Base-by-base conservation (phyloP, 2,888 invertebrate species). In the Acleris laterana region DNA sequence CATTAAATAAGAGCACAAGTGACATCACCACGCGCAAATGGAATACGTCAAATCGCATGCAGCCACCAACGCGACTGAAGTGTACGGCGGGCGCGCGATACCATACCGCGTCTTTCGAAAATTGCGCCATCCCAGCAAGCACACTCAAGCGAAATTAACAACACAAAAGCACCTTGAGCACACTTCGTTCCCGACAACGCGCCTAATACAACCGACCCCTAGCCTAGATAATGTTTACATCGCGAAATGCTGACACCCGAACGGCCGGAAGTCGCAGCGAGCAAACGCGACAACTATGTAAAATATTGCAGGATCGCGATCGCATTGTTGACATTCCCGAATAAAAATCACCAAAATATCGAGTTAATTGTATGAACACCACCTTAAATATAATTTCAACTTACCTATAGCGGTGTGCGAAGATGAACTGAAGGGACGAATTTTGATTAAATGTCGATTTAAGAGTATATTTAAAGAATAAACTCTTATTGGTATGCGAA, bases 401-500 rank as follows among this genome's bases (percentile, higher is more conserved):
- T 96, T 94, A 96, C 96, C 96, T 95, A 94, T 93, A 93, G 94
- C 93, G 93, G 93, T 93, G 94, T 89, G 91, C 87, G 93, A 94
- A 93, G 93, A 92, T 94, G 94, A 93, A 87, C 93, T 94, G 93
- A 93, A 89, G 92, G 90, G 94, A 85, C 93, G 93, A 94, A 94
- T 95, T 95, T 95, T 95, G 94, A 93, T 94, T 92, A 87, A 82
- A 82, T 88, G 85, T 93, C 93, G 94, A 94, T 95, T 94, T 94
- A 90, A 90, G 93, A 94, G 94, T 94, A 94, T 94, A 95, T 94
- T 94, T 94, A 94, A 95, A 95, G 94, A 94, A 94, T 94, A 93
- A 94, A 94, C 94, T 94, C 94, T 94, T 95, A 94, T 94, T 96
- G 97, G 97, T 96, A 97, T 97, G 97, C 96, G 95, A 96, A 96